These are phyloP conservation scores for Archaeoteleia sp. DNA, from an alignment of 2,888 invertebrate genomes.

Conservation along the genomic window DNA sequence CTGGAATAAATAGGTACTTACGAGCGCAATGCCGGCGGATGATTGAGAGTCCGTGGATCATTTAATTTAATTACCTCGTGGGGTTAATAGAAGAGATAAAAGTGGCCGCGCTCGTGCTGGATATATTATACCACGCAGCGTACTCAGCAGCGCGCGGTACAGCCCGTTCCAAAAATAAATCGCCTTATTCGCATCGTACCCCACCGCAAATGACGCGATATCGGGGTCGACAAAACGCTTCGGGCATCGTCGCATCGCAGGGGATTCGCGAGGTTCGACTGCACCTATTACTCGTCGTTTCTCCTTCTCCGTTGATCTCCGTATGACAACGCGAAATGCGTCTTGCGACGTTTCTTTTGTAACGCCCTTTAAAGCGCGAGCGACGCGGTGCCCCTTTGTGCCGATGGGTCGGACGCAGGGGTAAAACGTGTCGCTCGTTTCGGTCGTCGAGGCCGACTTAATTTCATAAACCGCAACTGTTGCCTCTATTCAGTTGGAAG, in stretches of 20 bases:
- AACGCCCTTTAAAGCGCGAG: constrained; percentile 36
- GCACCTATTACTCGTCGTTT: neutral
- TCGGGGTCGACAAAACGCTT: neutral
- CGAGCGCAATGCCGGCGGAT: constrained; percentile 59
- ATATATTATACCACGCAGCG: constrained; percentile 23
- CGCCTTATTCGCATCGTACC: neutral
- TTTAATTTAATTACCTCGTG: constrained; percentile 74
- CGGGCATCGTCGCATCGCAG: neutral
- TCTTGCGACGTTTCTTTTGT: constrained; percentile 40
- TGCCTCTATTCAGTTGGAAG: constrained; percentile 71
- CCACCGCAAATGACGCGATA: neutral
- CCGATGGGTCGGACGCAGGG: constrained; percentile 26
- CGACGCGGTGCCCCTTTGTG: constrained; percentile 12
- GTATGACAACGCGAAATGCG: neutral
- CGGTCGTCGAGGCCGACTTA: constrained; percentile 68
- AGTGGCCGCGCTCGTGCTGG: constrained; percentile 60
- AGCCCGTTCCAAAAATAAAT: constrained; percentile 13
- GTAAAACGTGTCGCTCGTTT: constrained; percentile 61
- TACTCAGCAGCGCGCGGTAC: neutral
- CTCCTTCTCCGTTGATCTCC: neutral
- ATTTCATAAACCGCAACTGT: constrained; percentile 75
- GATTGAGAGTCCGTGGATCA: constrained; percentile 72
- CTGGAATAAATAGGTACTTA: constrained; percentile 66
- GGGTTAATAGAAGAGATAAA: constrained; percentile 73
- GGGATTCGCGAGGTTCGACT: constrained; percentile 3